These are phyloP conservation scores for Ceratosolen solmsi DNA, from an alignment of 1,140 invertebrate genomes.

Conservation along the genomic window DNA sequence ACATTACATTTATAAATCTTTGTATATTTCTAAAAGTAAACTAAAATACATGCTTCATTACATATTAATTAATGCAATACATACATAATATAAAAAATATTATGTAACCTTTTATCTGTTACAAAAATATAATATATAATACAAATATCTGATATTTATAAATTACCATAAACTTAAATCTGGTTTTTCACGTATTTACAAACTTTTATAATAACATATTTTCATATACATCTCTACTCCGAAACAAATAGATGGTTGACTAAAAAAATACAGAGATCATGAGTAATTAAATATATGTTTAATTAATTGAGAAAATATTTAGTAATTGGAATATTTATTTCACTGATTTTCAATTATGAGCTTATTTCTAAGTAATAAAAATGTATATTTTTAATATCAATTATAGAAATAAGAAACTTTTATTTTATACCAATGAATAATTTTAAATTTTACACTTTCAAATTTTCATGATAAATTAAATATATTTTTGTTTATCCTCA, in stretches of 20 bases:
- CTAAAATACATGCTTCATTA: no score
- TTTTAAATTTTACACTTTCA: background rate
- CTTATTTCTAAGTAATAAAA: background rate
- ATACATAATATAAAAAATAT: background rate
- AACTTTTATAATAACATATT: background rate
- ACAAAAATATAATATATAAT: background rate
- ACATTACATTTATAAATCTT: background rate
- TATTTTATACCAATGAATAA: background rate
- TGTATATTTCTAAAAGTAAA: no score
- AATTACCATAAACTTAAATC: background rate
- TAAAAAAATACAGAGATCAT: slow-evolving; percentile 20
- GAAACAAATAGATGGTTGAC: background rate
- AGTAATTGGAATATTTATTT: background rate
- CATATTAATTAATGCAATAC: no score
- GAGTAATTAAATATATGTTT: slow-evolving; percentile 20
- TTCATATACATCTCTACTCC: background rate
- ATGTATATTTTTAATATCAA: background rate
- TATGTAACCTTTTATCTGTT: background rate
- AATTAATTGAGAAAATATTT: slow-evolving; percentile 30
- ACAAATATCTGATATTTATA: background rate
- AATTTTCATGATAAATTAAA: no score
- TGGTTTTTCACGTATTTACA: background rate
- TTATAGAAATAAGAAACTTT: slow-evolving; percentile 2
- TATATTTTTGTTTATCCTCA: no score
- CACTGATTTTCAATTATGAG: slow-evolving; percentile 20